Evolutionary conservation across 2,797 vertebrate genomes (phyloP).

Genomic region (Labeo calbasu): DNA sequence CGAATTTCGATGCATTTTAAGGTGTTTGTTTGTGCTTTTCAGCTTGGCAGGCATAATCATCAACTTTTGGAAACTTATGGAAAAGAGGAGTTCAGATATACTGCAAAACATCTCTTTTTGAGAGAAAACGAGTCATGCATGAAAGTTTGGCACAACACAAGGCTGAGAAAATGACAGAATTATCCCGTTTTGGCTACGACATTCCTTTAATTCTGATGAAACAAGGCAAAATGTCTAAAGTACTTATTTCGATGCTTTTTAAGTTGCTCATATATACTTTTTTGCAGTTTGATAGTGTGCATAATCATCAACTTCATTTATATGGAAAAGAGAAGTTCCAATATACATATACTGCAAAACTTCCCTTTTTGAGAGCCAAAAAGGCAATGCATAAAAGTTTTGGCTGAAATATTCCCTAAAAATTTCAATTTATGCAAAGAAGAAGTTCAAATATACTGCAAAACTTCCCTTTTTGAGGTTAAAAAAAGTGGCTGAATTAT

Average conservation of each 20-base stretch:
- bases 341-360: not conserved
- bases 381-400: too few relatives aligned
- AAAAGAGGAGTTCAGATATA: not conserved
- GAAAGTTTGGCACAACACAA: not conserved
- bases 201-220: not conserved
- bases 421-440: too few relatives aligned
- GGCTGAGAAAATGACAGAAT: not conserved
- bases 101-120: not conserved
- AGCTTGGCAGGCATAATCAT: not conserved
- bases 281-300: not conserved
- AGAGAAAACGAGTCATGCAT: not conserved
- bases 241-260: not conserved
- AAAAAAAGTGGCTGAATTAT: too few relatives aligned
- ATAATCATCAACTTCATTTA: not conserved
- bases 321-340: not conserved
- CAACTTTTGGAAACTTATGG: not conserved
- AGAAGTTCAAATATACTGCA: too few relatives aligned
- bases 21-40: not conserved
- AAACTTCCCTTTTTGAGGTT: too few relatives aligned
- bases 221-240: not conserved
- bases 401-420: too few relatives aligned
- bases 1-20: too few relatives aligned
- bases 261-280: too few relatives aligned
- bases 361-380: too few relatives aligned
- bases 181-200: too few relatives aligned